A percentile compares a stretch with the other conserved stretches of the same genome.
phyloP scores from a whole-genome alignment of 2,888 invertebrate species.

The Andrena marginata region DNA sequence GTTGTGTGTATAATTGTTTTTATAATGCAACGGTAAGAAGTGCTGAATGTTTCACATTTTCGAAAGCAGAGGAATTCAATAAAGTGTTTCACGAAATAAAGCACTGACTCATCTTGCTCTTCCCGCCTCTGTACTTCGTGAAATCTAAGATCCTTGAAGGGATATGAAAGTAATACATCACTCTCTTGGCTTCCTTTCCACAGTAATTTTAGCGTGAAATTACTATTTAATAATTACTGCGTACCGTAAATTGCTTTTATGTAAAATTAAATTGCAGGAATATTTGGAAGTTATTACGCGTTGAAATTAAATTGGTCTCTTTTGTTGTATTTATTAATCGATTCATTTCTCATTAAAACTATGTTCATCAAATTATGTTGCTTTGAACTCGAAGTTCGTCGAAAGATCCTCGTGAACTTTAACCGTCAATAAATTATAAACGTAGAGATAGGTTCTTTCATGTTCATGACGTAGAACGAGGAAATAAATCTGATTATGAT shows the following conservation, averaged over 20 bases:
- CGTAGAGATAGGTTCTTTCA: neutral
- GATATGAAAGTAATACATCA: neutral
- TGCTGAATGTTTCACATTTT: neutral
- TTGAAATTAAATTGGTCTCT: too few relatives aligned
- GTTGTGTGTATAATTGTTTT: too few relatives aligned
- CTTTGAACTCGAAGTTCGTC: neutral
- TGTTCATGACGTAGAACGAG: neutral
- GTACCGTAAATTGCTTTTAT: too few relatives aligned
- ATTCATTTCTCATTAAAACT: neutral
- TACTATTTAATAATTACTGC: neutral
- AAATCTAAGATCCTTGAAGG: neutral
- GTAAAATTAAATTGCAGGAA: too few relatives aligned
- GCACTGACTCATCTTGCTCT: neutral
- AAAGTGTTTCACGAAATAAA: neutral
- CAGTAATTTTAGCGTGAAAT: neutral
- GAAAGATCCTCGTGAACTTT: neutral
- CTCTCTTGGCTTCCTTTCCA: neutral
- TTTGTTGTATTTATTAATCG: neutral
- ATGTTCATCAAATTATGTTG: neutral
- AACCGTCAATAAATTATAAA: neutral
- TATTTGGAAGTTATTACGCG: too few relatives aligned
- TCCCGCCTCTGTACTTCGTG: neutral
- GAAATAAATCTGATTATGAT: slow-evolving; percentile 16
- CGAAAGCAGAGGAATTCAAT: neutral
- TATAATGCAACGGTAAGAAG: neutral